Conservation (phyloP, 2,797 vertebrate genomes). For the Scomberomorus guttatus region DNA sequence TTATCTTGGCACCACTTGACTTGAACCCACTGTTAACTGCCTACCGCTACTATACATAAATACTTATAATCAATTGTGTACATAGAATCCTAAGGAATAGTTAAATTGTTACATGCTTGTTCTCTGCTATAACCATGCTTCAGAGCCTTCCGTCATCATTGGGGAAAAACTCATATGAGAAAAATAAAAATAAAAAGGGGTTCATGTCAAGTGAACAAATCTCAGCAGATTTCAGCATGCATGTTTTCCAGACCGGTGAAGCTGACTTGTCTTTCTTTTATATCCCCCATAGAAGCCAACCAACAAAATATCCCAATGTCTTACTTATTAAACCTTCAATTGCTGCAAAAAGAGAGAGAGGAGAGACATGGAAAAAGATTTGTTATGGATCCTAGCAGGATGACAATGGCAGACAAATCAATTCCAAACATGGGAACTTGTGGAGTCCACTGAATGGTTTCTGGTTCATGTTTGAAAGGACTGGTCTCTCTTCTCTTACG, state of each 20-base stretch:
- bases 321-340: slow-evolving; percentile 93
- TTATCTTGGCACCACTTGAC: slow-evolving; percentile 71
- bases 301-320: slow-evolving; percentile 80
- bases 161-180: slow-evolving; percentile 15
- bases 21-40: slow-evolving; percentile 72
- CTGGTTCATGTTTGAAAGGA: slow-evolving; percentile 64
- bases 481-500: slow-evolving; percentile 60
- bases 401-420: slow-evolving; percentile 79
- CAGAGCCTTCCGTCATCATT: slow-evolving; percentile 39
- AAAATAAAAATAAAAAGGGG: slow-evolving; percentile 60
- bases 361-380: slow-evolving; percentile 80
- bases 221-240: slow-evolving; percentile 84
- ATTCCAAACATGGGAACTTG: slow-evolving; percentile 73
- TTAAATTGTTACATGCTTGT: slow-evolving; percentile 56
- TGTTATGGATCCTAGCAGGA: slow-evolving; percentile 80
- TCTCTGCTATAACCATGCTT: slow-evolving; percentile 58
- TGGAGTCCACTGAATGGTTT: slow-evolving; percentile 63
- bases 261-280: slow-evolving; percentile 50
- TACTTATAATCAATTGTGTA: neutral
- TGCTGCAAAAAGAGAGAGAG: slow-evolving; percentile 87
- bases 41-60: slow-evolving; percentile 18
- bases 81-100: slow-evolving; percentile 14
- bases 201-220: slow-evolving; percentile 82
- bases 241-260: slow-evolving; percentile 69
- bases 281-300: slow-evolving; percentile 71